phyloP scores from a whole-genome alignment of 2,797 vertebrate genomes.

The Micrastur ruficollis region DNA sequence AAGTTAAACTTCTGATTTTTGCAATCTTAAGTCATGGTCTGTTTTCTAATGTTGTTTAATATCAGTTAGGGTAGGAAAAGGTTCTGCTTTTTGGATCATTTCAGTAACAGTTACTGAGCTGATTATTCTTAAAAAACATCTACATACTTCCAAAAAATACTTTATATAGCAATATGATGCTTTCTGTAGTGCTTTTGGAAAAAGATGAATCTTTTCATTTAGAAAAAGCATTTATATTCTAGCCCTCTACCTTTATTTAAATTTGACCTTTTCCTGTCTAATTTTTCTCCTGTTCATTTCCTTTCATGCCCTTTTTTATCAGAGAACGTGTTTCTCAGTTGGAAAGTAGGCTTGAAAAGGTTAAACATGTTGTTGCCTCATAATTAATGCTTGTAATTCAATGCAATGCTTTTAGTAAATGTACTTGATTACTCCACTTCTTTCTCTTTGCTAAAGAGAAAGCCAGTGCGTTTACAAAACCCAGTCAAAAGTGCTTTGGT shows the following conservation, averaged over 20 bases:
- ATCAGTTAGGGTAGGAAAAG: neutral
- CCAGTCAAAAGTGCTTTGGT: neutral
- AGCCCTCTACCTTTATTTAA: neutral
- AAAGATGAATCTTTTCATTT: neutral
- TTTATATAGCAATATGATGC: neutral
- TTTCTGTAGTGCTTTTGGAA: neutral
- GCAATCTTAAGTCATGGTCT: neutral
- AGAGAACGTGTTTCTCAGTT: neutral
- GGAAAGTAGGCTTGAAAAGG: neutral
- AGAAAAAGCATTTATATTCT: neutral
- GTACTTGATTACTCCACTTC: neutral
- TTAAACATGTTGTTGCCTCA: neutral
- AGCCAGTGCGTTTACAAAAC: neutral
- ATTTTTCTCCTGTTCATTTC: neutral
- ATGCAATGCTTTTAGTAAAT: neutral
- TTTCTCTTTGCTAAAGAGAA: neutral
- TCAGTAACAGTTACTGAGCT: neutral
- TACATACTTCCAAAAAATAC: neutral
- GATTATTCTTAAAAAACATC: neutral
- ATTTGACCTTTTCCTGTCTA: neutral
- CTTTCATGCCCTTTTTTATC: neutral
- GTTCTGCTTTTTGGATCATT: neutral
- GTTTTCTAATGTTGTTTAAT: neutral
- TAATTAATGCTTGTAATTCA: neutral
- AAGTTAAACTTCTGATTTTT: neutral